Evolutionary conservation across 2,113 vertebrate species (phyloP).

Genomic region (Rhegmatorhina hoffmannsi): DNA sequence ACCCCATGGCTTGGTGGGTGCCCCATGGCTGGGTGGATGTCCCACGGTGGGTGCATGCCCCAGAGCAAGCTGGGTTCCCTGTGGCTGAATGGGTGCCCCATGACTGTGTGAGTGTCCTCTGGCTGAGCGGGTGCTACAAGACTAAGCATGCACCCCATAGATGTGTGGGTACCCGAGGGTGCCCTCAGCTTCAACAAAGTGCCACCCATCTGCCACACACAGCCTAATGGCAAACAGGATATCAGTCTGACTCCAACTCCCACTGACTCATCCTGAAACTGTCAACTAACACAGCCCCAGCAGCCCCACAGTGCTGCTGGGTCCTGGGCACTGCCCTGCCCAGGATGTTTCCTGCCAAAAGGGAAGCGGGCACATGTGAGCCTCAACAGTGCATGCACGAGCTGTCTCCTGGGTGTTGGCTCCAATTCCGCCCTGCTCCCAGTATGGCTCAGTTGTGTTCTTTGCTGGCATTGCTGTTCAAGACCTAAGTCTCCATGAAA

Average conservation of each 20-base stretch:
- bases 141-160: neutral
- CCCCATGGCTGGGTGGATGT: neutral
- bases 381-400: fast-evolving
- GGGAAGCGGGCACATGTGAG: neutral
- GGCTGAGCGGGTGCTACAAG: neutral
- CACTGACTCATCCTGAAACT: constrained; percentile 38
- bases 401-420: neutral
- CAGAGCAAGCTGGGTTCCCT: neutral
- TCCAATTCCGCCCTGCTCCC: neutral
- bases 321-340: fast-evolving
- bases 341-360: neutral
- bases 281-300: neutral
- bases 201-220: neutral
- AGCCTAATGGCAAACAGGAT: constrained; percentile 44
- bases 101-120: neutral
- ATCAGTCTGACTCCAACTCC: neutral
- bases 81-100: no score
- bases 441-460: neutral
- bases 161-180: neutral
- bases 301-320: neutral
- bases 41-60: no score
- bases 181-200: neutral
- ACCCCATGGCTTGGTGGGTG: neutral
- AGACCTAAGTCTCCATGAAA: neutral
- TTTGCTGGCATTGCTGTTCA: neutral